These are phyloP conservation scores for Capreolus pygargus DNA, from an alignment of 2,113 vertebrate genomes.

Conservation along the genomic window DNA sequence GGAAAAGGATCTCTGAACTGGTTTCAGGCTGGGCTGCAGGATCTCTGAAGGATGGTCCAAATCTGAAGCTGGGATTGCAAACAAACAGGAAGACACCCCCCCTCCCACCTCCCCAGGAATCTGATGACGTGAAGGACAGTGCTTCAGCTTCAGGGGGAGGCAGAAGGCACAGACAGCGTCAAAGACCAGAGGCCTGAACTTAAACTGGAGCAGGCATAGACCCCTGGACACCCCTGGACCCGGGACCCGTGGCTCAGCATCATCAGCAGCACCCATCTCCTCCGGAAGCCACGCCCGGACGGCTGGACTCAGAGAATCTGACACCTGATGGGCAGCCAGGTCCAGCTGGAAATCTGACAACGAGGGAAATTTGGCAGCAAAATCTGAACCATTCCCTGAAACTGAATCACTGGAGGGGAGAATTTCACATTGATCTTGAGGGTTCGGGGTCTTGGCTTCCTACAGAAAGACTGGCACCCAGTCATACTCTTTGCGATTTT, in stretches of 20 bases:
- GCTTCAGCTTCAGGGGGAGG: too few species aligned
- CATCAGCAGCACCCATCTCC: rapidly evolving
- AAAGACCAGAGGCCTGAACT: neutral
- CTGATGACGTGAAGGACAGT: rapidly evolving
- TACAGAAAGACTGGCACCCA: neutral
- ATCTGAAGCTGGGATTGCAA: neutral
- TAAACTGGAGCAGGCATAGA: rapidly evolving
- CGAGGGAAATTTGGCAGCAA: neutral
- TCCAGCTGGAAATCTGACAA: neutral
- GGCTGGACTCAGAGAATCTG: neutral
- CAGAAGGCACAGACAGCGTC: rapidly evolving
- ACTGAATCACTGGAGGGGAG: neutral
- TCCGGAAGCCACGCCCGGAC: neutral
- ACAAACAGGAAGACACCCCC: neutral
- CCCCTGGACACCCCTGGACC: rapidly evolving
- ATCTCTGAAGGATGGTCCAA: neutral
- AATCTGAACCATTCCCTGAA: neutral
- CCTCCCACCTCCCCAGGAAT: neutral
- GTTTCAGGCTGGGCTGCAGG: neutral
- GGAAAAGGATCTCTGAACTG: neutral
- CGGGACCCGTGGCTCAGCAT: rapidly evolving
- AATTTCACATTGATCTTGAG: neutral
- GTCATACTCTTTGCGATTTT: rapidly evolving
- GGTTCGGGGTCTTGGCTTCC: neutral
- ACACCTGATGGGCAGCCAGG: neutral